Base-by-base conservation (phyloP, 1,140 invertebrate species). In the Nymphalis io region DNA sequence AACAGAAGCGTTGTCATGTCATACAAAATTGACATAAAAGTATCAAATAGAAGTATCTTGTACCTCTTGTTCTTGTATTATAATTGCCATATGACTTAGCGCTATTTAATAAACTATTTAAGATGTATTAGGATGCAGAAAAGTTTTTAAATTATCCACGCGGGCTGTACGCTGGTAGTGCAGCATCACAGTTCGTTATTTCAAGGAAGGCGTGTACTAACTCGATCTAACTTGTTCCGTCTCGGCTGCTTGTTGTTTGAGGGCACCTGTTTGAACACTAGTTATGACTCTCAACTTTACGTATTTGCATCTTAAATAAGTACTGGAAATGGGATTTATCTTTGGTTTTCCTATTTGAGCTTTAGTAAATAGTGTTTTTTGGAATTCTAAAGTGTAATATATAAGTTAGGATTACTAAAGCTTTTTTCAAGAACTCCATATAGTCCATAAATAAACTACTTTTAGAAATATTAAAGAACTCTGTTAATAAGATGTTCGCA, bases 71-170 rank as follows among this genome's bases (percentile, higher is more conserved):
- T 27, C 27, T 33, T 33, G 6, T 33, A 33, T 33, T 33, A 3
- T 4, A 33, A 33, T 33, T 33, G 10, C 27, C 27, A 33, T 33
- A 33, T 33, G 27, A 33, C 27, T 33, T 33, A 51, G 18, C 8
- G 18, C 18, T 51, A 18, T 51, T 11, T 20, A 51, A 51, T 51
- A 51, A 51, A 51, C 46, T 51, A 51, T 51, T 51, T 18, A 51
- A 51, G 46, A 20, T 10, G 18, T 51, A 51, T 51, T 51, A 51
- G 20, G 46, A 51, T 51, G 18, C 16, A 18, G 46, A 18, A 6
- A 51, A 51, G 46, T 51, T 51, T 51, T 51, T 51, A 51, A 51
- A 51, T 20, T 51, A 51, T 51, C 18, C 46, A 16, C 42, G 42
- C n/a, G 42, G 42, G 15, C 42, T 46, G 42, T 46, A 18, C 16